Evolutionary conservation across 2,113 vertebrate species (phyloP).

Genomic region (Pedionomus torquatus): DNA sequence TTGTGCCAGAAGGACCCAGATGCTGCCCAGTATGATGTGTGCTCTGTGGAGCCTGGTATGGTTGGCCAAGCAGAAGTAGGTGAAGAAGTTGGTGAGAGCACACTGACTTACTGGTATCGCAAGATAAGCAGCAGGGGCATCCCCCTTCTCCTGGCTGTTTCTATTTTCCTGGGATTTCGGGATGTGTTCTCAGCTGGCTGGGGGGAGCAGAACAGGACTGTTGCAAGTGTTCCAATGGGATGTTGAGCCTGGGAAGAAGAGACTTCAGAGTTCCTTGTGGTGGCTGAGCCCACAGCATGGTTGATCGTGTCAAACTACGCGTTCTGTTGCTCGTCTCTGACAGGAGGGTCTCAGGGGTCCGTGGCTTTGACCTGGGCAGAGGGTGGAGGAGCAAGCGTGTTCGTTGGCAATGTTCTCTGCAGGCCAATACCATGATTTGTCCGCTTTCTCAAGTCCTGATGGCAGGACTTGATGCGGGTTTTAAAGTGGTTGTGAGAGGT

Average conservation of each 20-base stretch:
- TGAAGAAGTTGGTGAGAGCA: neutral
- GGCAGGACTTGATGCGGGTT: neutral
- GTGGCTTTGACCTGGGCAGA: neutral
- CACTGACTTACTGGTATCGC: neutral
- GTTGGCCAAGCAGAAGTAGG: neutral
- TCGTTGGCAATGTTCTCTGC: slow-evolving; percentile 9
- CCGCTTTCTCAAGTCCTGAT: neutral
- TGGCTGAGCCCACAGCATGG: neutral
- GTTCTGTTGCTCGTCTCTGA: neutral
- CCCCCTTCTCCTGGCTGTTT: neutral
- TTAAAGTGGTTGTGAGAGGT: neutral
- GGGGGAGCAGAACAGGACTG: too few species aligned
- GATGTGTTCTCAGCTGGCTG: too few species aligned
- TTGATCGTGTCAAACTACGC: neutral
- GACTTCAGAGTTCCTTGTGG: neutral
- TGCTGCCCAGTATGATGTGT: neutral
- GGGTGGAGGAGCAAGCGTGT: neutral
- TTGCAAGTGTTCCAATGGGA: neutral
- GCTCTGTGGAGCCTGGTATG: too few species aligned
- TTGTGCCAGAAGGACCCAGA: neutral
- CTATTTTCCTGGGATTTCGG: too few species aligned
- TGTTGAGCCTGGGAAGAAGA: neutral
- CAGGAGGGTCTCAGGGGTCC: neutral
- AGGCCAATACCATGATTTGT: neutral
- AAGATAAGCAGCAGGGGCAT: neutral